Percentiles rank a stretch among this genome's conserved stretches.
These are phyloP conservation scores for Odontesthes bonariensis DNA, from an alignment of 2,113 vertebrate genomes.

Conservation along the genomic window DNA sequence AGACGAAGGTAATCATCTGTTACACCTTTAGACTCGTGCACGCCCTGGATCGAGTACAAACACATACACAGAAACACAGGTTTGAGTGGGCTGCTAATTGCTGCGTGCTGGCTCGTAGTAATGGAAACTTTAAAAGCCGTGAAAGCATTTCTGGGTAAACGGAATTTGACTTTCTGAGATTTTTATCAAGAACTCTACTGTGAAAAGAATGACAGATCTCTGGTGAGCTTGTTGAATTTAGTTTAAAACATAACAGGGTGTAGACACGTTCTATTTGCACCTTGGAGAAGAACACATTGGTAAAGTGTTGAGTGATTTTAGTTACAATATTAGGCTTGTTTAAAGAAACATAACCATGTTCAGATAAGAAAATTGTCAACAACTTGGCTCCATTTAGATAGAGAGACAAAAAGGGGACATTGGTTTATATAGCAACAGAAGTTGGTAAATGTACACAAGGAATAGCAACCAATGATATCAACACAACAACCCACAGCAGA, in stretches of 20 bases:
- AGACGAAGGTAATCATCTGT: conserved; percentile 93
- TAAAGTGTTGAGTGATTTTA: background rate
- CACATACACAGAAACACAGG: background rate
- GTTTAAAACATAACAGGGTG: conserved; percentile 11
- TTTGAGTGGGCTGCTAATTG: conserved; percentile 16
- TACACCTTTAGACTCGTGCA: conserved; percentile 92
- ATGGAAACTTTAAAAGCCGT: conserved; percentile 28
- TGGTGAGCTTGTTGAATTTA: background rate
- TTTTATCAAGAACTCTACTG: conserved; percentile 12
- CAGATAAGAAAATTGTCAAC: background rate
- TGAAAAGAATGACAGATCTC: background rate
- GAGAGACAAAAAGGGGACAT: background rate
- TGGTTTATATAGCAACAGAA: too few species aligned
- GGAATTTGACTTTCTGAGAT: conserved; percentile 15
- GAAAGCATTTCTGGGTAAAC: background rate
- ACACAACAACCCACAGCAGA: too few species aligned
- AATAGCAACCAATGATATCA: too few species aligned
- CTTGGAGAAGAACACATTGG: background rate
- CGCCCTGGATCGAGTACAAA: conserved; percentile 84
- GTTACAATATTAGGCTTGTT: background rate
- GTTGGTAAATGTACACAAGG: too few species aligned
- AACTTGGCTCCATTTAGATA: background rate
- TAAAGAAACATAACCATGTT: background rate
- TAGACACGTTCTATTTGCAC: background rate
- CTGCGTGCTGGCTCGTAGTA: conserved; percentile 2